These are phyloP conservation scores for Blastobasis adustella DNA, from an alignment of 2,888 invertebrate species.

Conservation along the genomic window DNA sequence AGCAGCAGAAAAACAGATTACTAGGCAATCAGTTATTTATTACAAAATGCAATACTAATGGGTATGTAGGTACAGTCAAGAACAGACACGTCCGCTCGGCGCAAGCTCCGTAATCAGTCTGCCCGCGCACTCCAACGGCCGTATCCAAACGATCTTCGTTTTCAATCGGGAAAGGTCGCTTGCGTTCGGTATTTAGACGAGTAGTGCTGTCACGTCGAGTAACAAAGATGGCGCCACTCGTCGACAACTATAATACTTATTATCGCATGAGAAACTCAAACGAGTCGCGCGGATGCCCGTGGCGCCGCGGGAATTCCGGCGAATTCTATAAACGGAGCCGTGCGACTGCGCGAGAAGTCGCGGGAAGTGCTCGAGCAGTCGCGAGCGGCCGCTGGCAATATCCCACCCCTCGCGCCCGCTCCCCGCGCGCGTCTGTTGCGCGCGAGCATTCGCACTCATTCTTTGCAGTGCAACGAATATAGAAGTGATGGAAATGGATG, in stretches of 20 bases:
- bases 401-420: conserved; percentile 1
- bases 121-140: no score
- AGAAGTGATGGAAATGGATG: conserved; percentile 10
- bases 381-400: conserved; percentile 11
- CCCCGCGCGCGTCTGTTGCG: conserved; percentile 1
- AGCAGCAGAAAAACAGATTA: no score
- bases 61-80: no score
- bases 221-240: no score
- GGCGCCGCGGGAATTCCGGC: conserved; percentile 4
- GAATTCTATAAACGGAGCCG: conserved; percentile 7
- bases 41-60: no score
- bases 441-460: conserved; percentile 7
- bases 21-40: no score
- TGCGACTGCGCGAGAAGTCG: conserved; percentile 6
- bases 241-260: conserved; percentile 6
- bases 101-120: no score
- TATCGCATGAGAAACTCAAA: conserved; percentile 7
- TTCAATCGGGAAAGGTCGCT: no score
- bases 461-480: conserved; percentile 10
- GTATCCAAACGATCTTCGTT: no score
- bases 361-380: conserved; percentile 11
- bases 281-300: conserved; percentile 8
- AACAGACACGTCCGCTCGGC: no score
- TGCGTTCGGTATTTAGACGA: no score
- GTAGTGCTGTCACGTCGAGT: no score